Conservation (phyloP, 2,797 vertebrate species). For the Oreortyx pictus region DNA sequence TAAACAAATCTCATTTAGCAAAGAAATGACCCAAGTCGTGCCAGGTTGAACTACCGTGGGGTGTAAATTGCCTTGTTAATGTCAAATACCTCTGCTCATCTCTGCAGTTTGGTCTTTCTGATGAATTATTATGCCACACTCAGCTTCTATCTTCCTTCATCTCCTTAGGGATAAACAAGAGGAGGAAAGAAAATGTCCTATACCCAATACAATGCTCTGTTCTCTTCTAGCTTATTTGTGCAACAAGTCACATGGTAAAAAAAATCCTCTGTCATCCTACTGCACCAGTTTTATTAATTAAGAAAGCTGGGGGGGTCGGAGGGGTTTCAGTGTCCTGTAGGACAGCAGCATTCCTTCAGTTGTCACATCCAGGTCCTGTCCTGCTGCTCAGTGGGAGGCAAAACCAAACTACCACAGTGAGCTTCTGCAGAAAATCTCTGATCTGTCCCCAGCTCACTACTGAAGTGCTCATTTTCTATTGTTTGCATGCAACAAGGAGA, state of each 20-base stretch:
- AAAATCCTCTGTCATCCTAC: neutral
- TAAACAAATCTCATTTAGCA: neutral
- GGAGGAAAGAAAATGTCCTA: fast-evolving
- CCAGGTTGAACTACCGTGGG: neutral
- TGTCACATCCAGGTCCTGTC: neutral
- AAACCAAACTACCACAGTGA: neutral
- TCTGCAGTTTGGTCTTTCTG: neutral
- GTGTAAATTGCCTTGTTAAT: neutral
- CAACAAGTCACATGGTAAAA: neutral
- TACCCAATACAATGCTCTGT: fast-evolving
- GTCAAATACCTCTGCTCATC: neutral
- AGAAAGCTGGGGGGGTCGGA: neutral
- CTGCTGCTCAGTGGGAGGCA: neutral
- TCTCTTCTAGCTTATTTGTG: neutral
- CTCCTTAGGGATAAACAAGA: neutral
- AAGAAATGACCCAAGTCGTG: neutral
- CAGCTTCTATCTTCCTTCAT: neutral
- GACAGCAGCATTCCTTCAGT: neutral
- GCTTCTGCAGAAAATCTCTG: neutral
- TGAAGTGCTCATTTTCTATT: neutral
- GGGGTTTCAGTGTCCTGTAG: neutral
- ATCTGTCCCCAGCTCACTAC: fast-evolving
- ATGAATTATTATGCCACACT: neutral
- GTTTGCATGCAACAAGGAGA: neutral
- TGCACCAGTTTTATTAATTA: too few relatives aligned